Evolutionary conservation across 2,888 invertebrate species (phyloP).

Genomic region (Calameuta filiformis): DNA sequence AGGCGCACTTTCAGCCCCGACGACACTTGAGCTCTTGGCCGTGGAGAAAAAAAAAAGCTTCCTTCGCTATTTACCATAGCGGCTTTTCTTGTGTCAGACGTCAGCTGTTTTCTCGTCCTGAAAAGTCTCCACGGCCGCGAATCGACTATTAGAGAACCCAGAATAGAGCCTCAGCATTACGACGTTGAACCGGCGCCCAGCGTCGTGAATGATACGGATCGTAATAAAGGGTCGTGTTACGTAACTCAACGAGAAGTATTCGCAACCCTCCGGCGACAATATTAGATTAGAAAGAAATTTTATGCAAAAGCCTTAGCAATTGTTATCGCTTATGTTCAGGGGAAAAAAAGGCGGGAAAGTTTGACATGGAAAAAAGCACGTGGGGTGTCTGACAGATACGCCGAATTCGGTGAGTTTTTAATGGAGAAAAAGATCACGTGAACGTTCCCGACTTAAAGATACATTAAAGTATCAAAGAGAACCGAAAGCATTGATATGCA

Average conservation of each 20-base stretch:
- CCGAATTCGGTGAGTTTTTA: too few species aligned
- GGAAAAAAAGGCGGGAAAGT: background rate
- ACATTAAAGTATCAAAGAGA: background rate
- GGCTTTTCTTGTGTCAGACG: background rate
- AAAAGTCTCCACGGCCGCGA: background rate
- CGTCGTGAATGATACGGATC: background rate
- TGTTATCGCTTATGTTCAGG: background rate
- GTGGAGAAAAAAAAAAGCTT: background rate
- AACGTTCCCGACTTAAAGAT: too few species aligned
- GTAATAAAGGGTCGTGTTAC: background rate
- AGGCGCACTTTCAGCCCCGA: constrained; percentile 4
- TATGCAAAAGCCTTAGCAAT: background rate
- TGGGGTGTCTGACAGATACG: too few species aligned
- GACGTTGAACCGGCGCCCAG: background rate
- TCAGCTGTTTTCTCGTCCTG: background rate
- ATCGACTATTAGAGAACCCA: background rate
- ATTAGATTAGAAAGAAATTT: background rate
- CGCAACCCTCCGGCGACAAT: too few species aligned
- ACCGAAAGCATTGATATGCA: background rate
- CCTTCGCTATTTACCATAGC: background rate
- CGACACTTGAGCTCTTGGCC: constrained; percentile 3
- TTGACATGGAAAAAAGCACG: too few species aligned
- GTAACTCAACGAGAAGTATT: too few species aligned
- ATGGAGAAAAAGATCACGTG: too few species aligned
- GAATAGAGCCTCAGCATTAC: background rate